Evolutionary conservation across 1,140 invertebrate species (phyloP), one percentile per base, ranked within the genome.

Genomic region (Nilaparvata lugens): DNA sequence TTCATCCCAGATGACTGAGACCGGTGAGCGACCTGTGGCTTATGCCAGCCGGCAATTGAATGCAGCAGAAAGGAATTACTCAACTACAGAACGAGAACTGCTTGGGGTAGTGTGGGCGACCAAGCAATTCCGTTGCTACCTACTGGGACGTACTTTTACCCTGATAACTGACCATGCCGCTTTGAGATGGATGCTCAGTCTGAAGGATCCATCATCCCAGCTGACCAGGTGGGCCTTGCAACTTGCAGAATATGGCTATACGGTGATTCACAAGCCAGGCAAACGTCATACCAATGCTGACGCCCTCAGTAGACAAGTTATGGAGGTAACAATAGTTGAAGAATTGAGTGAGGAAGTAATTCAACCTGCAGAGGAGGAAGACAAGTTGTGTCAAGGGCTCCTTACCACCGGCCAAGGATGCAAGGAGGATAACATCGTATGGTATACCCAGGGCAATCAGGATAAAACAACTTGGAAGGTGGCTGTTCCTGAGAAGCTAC

Each of bases 101-200:
- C 60, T 73, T 23, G 72, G 72, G 2, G 72, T 75, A 6, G 65
- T 81, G 1, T 75, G 70, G 68, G 70, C 70, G 1, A 66, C 75
- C 0, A 65, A 75, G 52, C 67, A 77, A 35, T 80, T 79, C 58
- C 58, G 71, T 53, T 69, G 71, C 28, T 81, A 78, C 66, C 58
- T 83, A 4, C 74, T 73, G 60, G 74, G 73, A 18, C 68, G 75
- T 72, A 62, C 81, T 1, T 70, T 73, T 40, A 72, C 63, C 19
- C 69, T 82, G 1, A 56, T 74, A 11, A 81, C 76, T 1, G 79
- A 83, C 62, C 75, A 82, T 63, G 68, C 69, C 62, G 73, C 76
- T 0, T 62, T 82, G 18, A 67, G 62, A 28, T 81, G 75, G 72
- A 71, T 18, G 59, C 9, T 57, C 14, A 9, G 28, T 3, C 11